A percentile compares a stretch with the other conserved stretches of the same genome.
These are phyloP conservation scores for Panagrolaimus sp. DNA, from an alignment of 1,140 invertebrate genomes.

Conservation along the genomic window DNA sequence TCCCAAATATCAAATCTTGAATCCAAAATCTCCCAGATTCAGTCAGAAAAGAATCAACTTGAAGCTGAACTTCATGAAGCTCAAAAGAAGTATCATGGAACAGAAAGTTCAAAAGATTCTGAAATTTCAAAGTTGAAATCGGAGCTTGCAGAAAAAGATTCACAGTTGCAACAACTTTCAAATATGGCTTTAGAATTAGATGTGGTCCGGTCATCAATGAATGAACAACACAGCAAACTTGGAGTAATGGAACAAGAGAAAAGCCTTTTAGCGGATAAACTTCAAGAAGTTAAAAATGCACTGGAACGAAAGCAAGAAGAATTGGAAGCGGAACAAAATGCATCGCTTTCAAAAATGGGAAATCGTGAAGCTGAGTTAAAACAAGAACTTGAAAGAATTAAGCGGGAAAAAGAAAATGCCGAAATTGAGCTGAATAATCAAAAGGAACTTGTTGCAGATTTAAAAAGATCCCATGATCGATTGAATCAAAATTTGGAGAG, in stretches of 20 bases:
- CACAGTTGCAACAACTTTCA: neutral
- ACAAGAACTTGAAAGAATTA: neutral
- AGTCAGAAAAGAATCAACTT: neutral
- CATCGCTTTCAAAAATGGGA: too few species aligned
- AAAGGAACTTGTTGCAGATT: neutral
- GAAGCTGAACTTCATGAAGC: neutral
- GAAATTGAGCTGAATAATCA: neutral
- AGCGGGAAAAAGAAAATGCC: neutral
- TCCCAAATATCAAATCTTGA: too few species aligned
- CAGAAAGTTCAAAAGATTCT: neutral
- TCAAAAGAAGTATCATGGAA: neutral
- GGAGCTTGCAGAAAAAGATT: neutral
- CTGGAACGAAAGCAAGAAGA: neutral
- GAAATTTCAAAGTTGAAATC: neutral
- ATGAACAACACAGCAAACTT: constrained; percentile 1
- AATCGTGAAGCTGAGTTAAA: neutral
- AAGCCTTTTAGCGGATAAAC: neutral
- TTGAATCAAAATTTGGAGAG: neutral
- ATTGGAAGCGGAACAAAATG: too few species aligned
- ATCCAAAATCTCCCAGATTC: neutral
- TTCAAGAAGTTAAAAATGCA: neutral
- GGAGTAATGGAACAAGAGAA: neutral
- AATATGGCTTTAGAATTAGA: neutral
- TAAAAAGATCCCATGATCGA: neutral
- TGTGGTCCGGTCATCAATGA: neutral